phyloP scores from a whole-genome alignment of 2,888 invertebrate genomes.

The Caenorhabditis virilis region DNA sequence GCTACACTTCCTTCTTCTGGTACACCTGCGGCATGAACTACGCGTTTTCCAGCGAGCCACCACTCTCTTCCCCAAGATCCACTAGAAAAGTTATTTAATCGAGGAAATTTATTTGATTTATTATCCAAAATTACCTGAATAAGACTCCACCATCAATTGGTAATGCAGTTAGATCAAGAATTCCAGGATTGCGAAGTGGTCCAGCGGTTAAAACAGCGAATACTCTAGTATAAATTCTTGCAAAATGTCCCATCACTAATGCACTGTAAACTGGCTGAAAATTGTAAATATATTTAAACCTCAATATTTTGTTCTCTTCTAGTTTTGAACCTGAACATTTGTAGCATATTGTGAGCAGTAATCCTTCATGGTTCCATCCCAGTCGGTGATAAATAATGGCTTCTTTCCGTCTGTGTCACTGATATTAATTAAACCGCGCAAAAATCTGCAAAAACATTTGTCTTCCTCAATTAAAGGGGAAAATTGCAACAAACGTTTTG shows the following conservation, averaged over 20 bases:
- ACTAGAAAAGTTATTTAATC: too few relatives aligned
- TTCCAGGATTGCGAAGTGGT: constrained; percentile 63
- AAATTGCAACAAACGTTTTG: constrained; percentile 19
- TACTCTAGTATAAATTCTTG: constrained; percentile 53
- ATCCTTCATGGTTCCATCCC: constrained; percentile 69
- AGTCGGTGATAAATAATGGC: constrained; percentile 64
- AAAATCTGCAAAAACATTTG: constrained; percentile 40
- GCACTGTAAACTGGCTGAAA: constrained; percentile 67
- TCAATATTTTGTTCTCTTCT: too few relatives aligned
- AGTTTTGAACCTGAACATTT: constrained; percentile 61
- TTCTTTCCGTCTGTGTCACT: constrained; percentile 24
- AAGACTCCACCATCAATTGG: constrained; percentile 64
- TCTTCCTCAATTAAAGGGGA: too few relatives aligned
- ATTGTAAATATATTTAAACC: neutral
- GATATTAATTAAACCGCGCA: constrained; percentile 40
- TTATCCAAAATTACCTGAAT: constrained; percentile 44
- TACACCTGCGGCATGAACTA: constrained; percentile 65
- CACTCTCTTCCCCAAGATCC: constrained; percentile 69
- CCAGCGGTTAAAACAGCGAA: constrained; percentile 68
- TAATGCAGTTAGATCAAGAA: constrained; percentile 67
- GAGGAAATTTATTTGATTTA: neutral
- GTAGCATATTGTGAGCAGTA: constrained; percentile 68
- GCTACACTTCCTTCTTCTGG: constrained; percentile 61
- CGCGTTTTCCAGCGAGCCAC: constrained; percentile 60
- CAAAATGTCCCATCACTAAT: constrained; percentile 62